A percentile compares a stretch with the other conserved stretches of the same genome.
These are phyloP conservation scores for Gallinago jamesoni DNA, from an alignment of 2,113 vertebrate species.

Conservation along the genomic window DNA sequence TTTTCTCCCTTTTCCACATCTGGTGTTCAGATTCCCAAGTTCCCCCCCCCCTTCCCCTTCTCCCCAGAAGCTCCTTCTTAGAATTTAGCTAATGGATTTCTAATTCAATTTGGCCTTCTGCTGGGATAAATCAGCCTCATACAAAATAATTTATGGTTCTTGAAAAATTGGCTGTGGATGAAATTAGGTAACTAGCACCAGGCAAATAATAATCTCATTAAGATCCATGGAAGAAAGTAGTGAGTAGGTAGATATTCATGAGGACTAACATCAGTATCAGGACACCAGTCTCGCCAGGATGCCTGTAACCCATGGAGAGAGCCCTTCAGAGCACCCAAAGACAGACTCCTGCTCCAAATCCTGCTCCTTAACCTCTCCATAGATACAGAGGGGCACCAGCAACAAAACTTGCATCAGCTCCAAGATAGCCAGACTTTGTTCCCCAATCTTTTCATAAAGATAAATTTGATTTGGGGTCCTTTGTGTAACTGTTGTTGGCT, in stretches of 20 bases:
- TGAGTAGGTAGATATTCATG: background rate
- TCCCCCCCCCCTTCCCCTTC: background rate
- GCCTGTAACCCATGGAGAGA: background rate
- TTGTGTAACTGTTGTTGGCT: background rate
- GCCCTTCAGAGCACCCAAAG: background rate
- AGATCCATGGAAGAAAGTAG: background rate
- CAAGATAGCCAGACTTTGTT: background rate
- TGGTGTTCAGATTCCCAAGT: slow-evolving; percentile 6
- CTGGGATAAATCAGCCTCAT: slow-evolving; percentile 62
- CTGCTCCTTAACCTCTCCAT: background rate
- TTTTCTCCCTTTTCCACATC: background rate
- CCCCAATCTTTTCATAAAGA: background rate
- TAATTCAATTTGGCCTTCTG: slow-evolving; percentile 66
- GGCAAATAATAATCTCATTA: slow-evolving; percentile 38
- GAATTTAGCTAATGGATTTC: slow-evolving; percentile 70
- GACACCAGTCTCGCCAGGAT: background rate
- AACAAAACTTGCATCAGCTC: background rate
- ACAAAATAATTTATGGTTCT: slow-evolving; percentile 65
- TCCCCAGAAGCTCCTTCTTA: slow-evolving; percentile 11
- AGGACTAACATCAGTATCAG: background rate
- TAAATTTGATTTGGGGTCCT: background rate
- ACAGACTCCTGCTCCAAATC: background rate
- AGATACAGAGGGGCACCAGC: background rate
- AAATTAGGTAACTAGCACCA: slow-evolving; percentile 48
- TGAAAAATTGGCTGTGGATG: slow-evolving; percentile 44